A percentile compares a stretch with the other conserved stretches of the same genome.
Conservation (phyloP, 2,797 vertebrate species). For the Coracias cyanogaster region DNA sequence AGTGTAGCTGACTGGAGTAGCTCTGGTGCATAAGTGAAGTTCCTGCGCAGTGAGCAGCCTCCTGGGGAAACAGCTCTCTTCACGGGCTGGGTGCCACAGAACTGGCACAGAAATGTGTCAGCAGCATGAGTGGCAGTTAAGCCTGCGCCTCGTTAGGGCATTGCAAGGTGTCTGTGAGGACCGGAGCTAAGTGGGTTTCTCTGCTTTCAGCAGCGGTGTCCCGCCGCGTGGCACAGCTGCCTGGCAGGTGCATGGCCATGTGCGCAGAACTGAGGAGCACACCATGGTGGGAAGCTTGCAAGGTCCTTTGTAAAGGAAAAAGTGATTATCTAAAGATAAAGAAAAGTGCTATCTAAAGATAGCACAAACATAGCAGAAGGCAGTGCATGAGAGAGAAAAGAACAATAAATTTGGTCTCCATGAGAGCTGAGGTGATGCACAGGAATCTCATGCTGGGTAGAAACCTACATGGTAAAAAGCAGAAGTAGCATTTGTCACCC, state of each 20-base stretch:
- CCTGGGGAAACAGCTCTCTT: not conserved
- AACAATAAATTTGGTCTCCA: not conserved
- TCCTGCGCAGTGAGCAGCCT: not conserved
- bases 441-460: not conserved
- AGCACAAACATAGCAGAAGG: not conserved
- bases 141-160: not conserved
- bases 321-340: not conserved
- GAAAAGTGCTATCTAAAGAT: not conserved
- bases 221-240: not conserved
- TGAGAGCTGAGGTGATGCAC: not conserved
- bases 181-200: not conserved
- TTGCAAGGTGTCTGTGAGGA: not conserved
- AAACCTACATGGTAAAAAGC: not conserved
- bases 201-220: not conserved
- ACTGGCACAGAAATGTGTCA: not conserved
- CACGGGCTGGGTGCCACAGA: not conserved
- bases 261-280: not conserved
- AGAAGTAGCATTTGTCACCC: not conserved
- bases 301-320: not conserved
- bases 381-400: not conserved
- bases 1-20: not conserved
- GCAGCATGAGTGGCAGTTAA: not conserved
- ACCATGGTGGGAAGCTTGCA: not conserved
- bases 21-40: not conserved
- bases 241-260: not conserved